Base-by-base conservation (phyloP, 2,888 invertebrate species). In the Diplazon laetatorius region DNA sequence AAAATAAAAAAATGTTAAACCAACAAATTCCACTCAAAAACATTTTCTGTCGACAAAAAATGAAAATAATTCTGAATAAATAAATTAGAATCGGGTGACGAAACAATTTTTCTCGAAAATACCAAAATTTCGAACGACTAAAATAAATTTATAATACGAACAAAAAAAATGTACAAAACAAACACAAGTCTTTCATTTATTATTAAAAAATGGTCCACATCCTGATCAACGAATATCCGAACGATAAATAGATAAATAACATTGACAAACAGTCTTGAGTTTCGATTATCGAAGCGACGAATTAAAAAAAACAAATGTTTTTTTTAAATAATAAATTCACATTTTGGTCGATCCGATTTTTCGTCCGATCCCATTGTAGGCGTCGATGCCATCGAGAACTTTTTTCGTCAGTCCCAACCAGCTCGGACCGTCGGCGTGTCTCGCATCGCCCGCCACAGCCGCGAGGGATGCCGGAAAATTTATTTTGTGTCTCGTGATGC, bases 401-500 rank as follows among this genome's bases (percentile, higher is more conserved):
- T 78, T 73, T 12, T 75, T 83, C 1, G 86, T 81, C 5, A 85
- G 76, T 55, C 87, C 84, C 83, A 83, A 85, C 89, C 89, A 89
- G 9, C 75, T 78, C 1, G 78, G 16, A 72, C 62, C 48, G 30
- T 74, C 76, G n/a, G 71, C 78, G 42, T 79, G 79, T 46, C 87
- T 82, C 0, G 63, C 72, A 46, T 74, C 76, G 3, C 65, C 87
- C 3, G 84, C 86, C 0, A 82, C 87, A 0, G 86, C 87, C 2
- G 89, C 89, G 9, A 90, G 76, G 46, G 86, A 85, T 0, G 83
- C 76, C 0, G 92, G 92, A 16, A 92, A 91, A 66, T 89, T 89
- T 48, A 95, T 94, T 90, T 95, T 95, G 88, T 95, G 95, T 76
- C 95, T 93, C 39, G 95, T 92, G 39, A 95, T 93, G 2, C 95